Percentiles rank a stretch among this genome's conserved stretches.
These are phyloP conservation scores for Pachypeltis micranthus DNA, from an alignment of 1,140 invertebrate species.

Conservation along the genomic window DNA sequence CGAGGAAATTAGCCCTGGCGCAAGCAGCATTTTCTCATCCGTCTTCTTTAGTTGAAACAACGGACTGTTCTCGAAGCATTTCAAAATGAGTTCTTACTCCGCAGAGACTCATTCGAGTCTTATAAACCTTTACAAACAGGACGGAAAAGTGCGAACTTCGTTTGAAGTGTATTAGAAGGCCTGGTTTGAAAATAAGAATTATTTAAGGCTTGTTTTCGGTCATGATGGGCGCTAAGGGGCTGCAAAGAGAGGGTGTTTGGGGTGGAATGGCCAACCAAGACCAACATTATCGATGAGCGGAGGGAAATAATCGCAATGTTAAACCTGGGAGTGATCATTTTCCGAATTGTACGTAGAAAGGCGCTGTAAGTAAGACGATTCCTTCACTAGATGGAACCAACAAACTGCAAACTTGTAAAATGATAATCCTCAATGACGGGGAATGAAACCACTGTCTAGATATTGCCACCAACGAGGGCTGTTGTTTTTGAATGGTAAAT, in stretches of 20 bases:
- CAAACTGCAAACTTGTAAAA: too few relatives aligned
- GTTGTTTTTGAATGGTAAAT: too few relatives aligned
- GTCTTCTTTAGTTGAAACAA: conserved; percentile 8
- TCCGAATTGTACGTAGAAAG: too few relatives aligned
- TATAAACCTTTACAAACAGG: background rate
- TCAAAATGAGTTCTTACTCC: conserved; percentile 1
- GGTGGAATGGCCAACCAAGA: background rate
- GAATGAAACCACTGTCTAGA: too few relatives aligned
- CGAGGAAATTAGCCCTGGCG: conserved; percentile 4
- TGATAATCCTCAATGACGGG: too few relatives aligned
- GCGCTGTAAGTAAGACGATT: too few relatives aligned
- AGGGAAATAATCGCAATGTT: too few relatives aligned
- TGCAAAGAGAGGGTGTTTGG: background rate
- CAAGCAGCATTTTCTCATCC: conserved; percentile 5
- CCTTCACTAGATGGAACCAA: too few relatives aligned
- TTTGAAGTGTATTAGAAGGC: background rate
- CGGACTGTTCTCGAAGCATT: conserved; percentile 3
- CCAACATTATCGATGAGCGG: too few relatives aligned
- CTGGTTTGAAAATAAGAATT: too few relatives aligned
- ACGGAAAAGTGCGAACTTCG: background rate
- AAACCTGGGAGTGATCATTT: too few relatives aligned
- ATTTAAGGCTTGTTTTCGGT: background rate
- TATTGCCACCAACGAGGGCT: too few relatives aligned
- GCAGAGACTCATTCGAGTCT: conserved; percentile 1
- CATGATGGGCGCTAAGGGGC: background rate